Conservation (phyloP, 2,797 vertebrate species). For the Botia almorhae region DNA sequence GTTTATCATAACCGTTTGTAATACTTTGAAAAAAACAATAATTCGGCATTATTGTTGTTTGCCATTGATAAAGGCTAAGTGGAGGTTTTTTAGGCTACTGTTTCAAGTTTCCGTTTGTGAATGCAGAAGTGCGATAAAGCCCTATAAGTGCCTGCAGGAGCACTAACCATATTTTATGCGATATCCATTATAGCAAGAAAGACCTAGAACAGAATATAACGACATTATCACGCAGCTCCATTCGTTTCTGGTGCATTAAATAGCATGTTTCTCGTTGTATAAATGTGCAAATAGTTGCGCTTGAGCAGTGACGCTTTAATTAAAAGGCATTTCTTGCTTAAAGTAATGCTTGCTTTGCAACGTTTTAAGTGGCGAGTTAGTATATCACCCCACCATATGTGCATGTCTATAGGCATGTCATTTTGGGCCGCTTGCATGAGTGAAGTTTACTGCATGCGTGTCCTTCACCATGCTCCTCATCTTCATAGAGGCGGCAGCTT, state of each 20-base stretch:
- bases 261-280: not conserved
- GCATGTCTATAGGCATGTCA: constrained; percentile 1
- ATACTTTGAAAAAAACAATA: not conserved
- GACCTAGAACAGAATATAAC: not conserved
- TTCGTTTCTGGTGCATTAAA: not conserved
- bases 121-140: not conserved
- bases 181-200: not conserved
- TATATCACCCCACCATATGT: constrained; percentile 30
- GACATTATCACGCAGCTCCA: not conserved
- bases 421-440: not conserved
- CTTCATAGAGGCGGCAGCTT: constrained; percentile 28
- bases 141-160: not conserved
- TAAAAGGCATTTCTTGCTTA: not conserved
- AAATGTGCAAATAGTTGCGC: not conserved
- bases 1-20: not conserved
- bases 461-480: constrained; percentile 40
- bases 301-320: constrained; percentile 25
- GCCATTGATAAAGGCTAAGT: not conserved
- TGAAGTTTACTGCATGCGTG: constrained; percentile 26
- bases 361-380: not conserved
- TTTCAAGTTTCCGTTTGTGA: not conserved
- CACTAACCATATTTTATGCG: not conserved
- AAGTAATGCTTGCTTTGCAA: constrained; percentile 9
- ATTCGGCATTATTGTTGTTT: not conserved
- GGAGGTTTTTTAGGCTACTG: not conserved